Evolutionary conservation across 1,140 invertebrate genomes (phyloP).

Genomic region (Chrysomallon squamiferum): DNA sequence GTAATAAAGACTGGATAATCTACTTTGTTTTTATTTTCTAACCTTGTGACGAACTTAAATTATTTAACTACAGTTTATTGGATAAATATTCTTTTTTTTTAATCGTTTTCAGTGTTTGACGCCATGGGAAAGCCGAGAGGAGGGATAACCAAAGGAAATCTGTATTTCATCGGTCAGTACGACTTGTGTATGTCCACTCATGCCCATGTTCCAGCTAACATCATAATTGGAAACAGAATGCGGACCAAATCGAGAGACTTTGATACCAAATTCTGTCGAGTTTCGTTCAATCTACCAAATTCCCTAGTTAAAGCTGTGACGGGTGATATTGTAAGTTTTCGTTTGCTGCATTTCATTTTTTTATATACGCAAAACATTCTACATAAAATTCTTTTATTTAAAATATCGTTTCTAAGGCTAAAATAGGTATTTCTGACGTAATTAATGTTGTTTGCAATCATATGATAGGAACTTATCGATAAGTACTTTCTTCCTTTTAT

Average conservation of each 20-base stretch:
- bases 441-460: too few relatives aligned
- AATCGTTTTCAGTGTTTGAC: constrained; percentile 54
- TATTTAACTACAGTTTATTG: too few relatives aligned
- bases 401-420: neutral
- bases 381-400: neutral
- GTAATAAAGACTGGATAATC: too few relatives aligned
- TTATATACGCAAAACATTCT: neutral
- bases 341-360: neutral
- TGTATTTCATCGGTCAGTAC: constrained; percentile 54
- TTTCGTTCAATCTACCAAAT: constrained; percentile 20
- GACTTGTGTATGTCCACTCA: constrained; percentile 48
- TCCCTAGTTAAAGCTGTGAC: constrained; percentile 3
- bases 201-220: constrained; percentile 9
- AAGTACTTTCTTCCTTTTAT: too few relatives aligned
- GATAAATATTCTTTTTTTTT: too few relatives aligned
- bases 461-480: too few relatives aligned
- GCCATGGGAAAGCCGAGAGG: constrained; percentile 52
- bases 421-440: too few relatives aligned
- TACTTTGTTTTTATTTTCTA: too few relatives aligned
- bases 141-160: constrained; percentile 52
- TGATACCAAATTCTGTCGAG: constrained; percentile 24
- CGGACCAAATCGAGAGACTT: constrained; percentile 13
- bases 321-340: constrained; percentile 6
- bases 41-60: too few relatives aligned
- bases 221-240: constrained; percentile 9